Evolutionary conservation across 1,140 invertebrate genomes (phyloP).

Genomic region (Streblospio benedicti): DNA sequence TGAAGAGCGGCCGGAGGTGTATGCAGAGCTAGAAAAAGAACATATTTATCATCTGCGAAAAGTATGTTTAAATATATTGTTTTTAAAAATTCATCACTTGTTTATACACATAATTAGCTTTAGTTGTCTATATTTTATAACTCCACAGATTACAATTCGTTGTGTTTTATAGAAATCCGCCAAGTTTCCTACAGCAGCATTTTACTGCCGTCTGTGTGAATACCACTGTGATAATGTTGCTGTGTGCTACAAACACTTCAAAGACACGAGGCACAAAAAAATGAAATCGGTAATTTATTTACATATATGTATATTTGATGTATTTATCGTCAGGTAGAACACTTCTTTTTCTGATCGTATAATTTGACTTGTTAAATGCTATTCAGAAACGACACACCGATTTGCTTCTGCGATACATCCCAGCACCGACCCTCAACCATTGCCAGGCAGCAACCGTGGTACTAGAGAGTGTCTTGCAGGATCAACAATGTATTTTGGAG

Average conservation of each 20-base stretch:
- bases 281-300: conserved; percentile 31
- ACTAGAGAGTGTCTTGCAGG: not conserved
- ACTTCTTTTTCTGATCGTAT: not conserved
- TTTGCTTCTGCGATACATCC: not conserved
- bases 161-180: conserved; percentile 30
- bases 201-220: conserved; percentile 46
- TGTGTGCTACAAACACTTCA: conserved; percentile 36
- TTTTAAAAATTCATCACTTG: no score
- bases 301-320: not conserved
- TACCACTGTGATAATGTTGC: conserved; percentile 40
- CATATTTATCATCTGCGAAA: no score
- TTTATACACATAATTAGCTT: no score
- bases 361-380: not conserved
- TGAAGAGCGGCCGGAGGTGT: no score
- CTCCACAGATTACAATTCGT: no score
- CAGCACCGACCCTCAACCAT: not conserved
- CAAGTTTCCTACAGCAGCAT: conserved; percentile 38
- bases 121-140: no score
- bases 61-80: no score
- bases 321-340: not conserved
- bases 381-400: not conserved
- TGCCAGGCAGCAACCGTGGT: not conserved
- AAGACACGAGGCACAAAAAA: conserved; percentile 34
- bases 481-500: no score
- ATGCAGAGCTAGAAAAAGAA: no score